A percentile compares a stretch with the other conserved stretches of the same genome.
Conservation (phyloP, 2,113 vertebrate species). For the Hemiprocne comata region DNA sequence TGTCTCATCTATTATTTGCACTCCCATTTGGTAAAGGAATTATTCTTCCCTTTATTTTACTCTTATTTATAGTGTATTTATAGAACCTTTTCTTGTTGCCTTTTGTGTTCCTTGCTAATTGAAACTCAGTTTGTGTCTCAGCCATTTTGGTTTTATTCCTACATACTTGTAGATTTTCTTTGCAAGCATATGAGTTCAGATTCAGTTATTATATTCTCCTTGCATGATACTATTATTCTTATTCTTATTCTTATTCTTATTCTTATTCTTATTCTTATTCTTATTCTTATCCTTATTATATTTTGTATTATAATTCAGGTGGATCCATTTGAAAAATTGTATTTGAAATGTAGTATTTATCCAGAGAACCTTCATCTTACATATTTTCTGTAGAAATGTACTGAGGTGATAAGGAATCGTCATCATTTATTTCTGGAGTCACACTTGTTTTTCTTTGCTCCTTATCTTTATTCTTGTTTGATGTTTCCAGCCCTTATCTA, state of each 20-base stretch:
- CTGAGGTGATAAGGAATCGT: conserved; percentile 15
- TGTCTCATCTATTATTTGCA: background rate
- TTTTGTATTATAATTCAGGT: background rate
- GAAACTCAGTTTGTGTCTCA: conserved; percentile 1
- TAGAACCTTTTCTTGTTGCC: background rate
- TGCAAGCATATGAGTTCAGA: background rate
- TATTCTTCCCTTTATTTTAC: conserved; percentile 7
- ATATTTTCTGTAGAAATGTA: background rate
- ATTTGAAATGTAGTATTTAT: background rate
- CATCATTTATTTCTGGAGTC: conserved; percentile 23
- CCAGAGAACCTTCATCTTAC: background rate
- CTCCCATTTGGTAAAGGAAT: background rate
- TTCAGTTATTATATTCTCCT: background rate
- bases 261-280: background rate
- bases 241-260: background rate
- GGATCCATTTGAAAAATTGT: background rate
- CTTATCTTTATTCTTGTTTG: conserved; percentile 46
- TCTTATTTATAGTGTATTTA: background rate
- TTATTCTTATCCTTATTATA: background rate
- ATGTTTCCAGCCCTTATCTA: conserved; percentile 48
- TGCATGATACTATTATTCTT: background rate
- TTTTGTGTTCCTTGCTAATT: conserved; percentile 23
- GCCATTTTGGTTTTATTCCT: background rate
- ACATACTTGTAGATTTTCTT: background rate
- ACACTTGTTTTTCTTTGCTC: conserved; percentile 20